A percentile compares a stretch with the other conserved stretches of the same genome.
phyloP scores from a whole-genome alignment of 2,888 invertebrate species.

The Chymomyza procnemis region DNA sequence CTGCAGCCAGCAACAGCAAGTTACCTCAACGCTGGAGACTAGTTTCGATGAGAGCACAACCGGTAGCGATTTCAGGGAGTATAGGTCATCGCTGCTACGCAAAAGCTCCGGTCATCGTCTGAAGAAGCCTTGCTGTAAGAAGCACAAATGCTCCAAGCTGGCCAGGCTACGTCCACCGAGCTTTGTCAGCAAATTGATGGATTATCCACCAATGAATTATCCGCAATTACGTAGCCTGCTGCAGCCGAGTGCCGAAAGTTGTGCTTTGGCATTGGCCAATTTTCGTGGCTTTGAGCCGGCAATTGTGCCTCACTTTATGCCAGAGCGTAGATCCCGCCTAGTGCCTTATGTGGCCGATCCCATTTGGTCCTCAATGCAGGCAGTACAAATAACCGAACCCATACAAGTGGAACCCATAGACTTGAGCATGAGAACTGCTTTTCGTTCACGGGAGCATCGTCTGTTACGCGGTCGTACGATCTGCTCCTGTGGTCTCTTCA shows the following conservation, averaged over 20 bases:
- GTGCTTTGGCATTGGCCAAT: background rate
- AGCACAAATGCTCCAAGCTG: background rate
- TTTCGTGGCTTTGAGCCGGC: background rate
- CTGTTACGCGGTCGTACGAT: background rate
- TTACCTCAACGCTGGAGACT: background rate
- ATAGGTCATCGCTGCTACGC: too few species aligned
- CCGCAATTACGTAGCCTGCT: background rate
- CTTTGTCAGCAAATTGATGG: background rate
- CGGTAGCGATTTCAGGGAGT: background rate
- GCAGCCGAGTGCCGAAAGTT: background rate
- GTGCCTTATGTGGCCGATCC: background rate
- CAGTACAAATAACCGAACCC: background rate
- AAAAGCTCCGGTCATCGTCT: background rate
- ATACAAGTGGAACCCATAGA: background rate
- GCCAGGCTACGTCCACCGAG: background rate
- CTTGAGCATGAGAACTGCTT: background rate
- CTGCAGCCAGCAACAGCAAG: background rate
- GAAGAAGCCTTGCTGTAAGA: background rate
- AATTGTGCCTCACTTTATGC: background rate
- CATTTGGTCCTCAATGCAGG: background rate
- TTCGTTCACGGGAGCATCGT: background rate
- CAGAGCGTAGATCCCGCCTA: background rate
- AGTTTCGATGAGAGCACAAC: background rate
- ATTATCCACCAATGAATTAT: too few species aligned
- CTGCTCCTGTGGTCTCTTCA: background rate